phyloP scores from a whole-genome alignment of 1,140 invertebrate genomes.

The Aporrectodea caliginosa region DNA sequence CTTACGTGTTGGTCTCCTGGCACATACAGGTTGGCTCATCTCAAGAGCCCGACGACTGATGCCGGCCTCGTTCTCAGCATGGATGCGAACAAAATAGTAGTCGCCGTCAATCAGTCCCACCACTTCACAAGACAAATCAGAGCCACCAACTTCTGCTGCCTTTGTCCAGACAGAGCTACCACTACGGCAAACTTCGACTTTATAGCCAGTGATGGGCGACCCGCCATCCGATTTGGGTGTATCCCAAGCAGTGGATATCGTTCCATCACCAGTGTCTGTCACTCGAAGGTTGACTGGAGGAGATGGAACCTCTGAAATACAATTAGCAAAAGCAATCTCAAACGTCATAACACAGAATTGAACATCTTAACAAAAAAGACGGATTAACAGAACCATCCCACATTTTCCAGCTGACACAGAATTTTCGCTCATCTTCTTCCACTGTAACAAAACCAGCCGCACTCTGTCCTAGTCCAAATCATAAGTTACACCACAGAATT shows the following conservation, averaged over 20 bases:
- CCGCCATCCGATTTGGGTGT: slow-evolving; percentile 79
- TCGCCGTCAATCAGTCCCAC: background rate
- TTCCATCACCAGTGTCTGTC: slow-evolving; percentile 87
- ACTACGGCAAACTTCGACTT: slow-evolving; percentile 62
- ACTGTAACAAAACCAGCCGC: too few relatives aligned
- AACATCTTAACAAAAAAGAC: too few relatives aligned
- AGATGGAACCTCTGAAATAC: slow-evolving; percentile 73
- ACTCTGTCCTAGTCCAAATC: too few relatives aligned
- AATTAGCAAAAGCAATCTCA: background rate
- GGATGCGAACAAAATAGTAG: slow-evolving; percentile 12
- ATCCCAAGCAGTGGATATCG: slow-evolving; percentile 87
- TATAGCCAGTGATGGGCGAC: slow-evolving; percentile 87
- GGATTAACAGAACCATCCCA: too few relatives aligned
- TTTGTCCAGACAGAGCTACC: slow-evolving; percentile 13
- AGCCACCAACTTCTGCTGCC: slow-evolving; percentile 4
- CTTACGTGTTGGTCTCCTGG: slow-evolving; percentile 12
- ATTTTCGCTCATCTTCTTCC: too few relatives aligned
- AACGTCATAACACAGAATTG: too few relatives aligned
- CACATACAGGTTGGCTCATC: slow-evolving; percentile 67
- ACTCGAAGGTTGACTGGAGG: slow-evolving; percentile 77
- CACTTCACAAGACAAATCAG: background rate
- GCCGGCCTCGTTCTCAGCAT: slow-evolving; percentile 90
- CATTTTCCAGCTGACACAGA: too few relatives aligned
- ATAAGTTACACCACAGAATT: too few relatives aligned
- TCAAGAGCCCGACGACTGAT: slow-evolving; percentile 77